phyloP scores from a whole-genome alignment of 2,797 vertebrate genomes.

The Clarias laeviceps region DNA sequence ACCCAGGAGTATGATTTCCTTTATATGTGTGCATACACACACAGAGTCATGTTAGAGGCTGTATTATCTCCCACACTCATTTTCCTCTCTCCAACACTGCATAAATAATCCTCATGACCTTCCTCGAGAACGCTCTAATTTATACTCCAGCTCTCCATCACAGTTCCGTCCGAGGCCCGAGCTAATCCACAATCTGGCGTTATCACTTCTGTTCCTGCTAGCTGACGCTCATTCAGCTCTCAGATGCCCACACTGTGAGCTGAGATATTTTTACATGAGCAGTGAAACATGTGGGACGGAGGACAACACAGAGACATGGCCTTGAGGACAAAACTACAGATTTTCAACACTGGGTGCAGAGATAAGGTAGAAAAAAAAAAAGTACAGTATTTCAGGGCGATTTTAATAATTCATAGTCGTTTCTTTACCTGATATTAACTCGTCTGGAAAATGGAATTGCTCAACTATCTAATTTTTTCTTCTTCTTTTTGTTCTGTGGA shows the following conservation, averaged over 20 bases:
- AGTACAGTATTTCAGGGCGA: not conserved
- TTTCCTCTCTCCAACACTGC: slow-evolving; percentile 3
- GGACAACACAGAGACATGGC: not conserved
- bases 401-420: not conserved
- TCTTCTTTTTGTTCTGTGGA: not conserved
- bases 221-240: slow-evolving; percentile 61
- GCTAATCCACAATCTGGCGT: slow-evolving; percentile 63
- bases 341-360: too few species aligned
- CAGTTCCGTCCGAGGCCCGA: slow-evolving; percentile 53
- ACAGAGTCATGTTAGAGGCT: not conserved
- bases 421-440: not conserved
- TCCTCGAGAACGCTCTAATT: slow-evolving; percentile 27
- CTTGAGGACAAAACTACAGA: slow-evolving; percentile 2
- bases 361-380: not conserved
- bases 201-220: slow-evolving; percentile 68
- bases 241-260: slow-evolving; percentile 58
- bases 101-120: slow-evolving; percentile 41
- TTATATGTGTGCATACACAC: not conserved
- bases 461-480: not conserved
- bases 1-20: not conserved
- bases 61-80: slow-evolving; percentile 3
- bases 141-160: slow-evolving; percentile 29
- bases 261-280: slow-evolving; percentile 48
- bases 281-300: slow-evolving; percentile 13
- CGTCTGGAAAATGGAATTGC: not conserved